These are phyloP conservation scores for Brevimyrus niger DNA, from an alignment of 2,113 vertebrate genomes.

Conservation along the genomic window DNA sequence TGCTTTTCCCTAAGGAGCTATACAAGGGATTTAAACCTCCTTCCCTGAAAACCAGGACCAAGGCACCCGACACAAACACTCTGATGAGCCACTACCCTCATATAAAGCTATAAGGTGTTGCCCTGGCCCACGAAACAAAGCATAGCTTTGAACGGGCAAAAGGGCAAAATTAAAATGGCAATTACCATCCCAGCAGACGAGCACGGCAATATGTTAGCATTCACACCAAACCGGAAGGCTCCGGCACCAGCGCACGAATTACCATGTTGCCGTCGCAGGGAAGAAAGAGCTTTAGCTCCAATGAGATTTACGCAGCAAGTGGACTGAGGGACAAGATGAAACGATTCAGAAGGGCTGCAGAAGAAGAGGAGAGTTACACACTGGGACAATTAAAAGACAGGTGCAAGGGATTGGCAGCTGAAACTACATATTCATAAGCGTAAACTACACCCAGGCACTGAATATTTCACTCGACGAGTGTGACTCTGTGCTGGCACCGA, in stretches of 20 bases:
- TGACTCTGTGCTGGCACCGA: neutral
- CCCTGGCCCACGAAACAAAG: neutral
- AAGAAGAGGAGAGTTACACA: neutral
- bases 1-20: slow-evolving; percentile 3
- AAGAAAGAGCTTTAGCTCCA: neutral
- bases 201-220: neutral
- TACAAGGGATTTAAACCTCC: neutral
- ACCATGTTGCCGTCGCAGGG: neutral
- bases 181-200: neutral
- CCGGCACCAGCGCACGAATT: neutral
- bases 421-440: slow-evolving; percentile 13
- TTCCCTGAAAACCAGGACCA: neutral
- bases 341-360: neutral
- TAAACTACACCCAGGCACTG: neutral
- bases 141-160: neutral
- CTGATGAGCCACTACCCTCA: neutral
- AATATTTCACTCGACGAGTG: neutral
- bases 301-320: neutral
- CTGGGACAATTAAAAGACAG: slow-evolving; percentile 10
- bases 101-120: too few relatives aligned
- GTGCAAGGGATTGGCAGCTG: neutral
- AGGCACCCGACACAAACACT: neutral
- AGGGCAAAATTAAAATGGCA: neutral
- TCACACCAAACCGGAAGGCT: neutral
- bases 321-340: neutral